Conservation (phyloP, 2,113 vertebrate genomes). For the Lagenorhynchus albirostris region DNA sequence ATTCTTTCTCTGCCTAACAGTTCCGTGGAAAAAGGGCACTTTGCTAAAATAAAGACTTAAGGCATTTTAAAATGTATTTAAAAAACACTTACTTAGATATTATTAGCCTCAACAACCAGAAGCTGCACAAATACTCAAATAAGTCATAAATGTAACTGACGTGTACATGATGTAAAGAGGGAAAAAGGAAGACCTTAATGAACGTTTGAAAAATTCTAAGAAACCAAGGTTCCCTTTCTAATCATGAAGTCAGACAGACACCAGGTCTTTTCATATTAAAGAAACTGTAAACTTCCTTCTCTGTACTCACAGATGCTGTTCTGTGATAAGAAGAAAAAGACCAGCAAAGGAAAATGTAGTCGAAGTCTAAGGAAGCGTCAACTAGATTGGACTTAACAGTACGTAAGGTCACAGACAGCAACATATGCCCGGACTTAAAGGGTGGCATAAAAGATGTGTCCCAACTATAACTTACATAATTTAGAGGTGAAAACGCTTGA, state of each 20-base stretch:
- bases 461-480: neutral
- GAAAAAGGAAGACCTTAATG: neutral
- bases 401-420: neutral
- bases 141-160: neutral
- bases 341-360: neutral
- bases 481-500: neutral
- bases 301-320: neutral
- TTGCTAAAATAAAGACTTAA: constrained; percentile 18
- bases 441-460: neutral
- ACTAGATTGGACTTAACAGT: neutral
- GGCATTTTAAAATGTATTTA: neutral
- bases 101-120: neutral
- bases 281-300: neutral
- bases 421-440: neutral
- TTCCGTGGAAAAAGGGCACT: neutral
- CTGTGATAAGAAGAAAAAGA: neutral
- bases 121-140: neutral
- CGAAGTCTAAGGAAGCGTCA: neutral
- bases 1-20: neutral
- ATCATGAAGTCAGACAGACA: neutral
- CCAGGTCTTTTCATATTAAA: neutral
- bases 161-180: neutral
- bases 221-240: neutral
- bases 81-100: neutral
- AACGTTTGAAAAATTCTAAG: neutral